Evolutionary conservation across 2,888 invertebrate genomes (phyloP).

Genomic region (Helicoverpa assulta): DNA sequence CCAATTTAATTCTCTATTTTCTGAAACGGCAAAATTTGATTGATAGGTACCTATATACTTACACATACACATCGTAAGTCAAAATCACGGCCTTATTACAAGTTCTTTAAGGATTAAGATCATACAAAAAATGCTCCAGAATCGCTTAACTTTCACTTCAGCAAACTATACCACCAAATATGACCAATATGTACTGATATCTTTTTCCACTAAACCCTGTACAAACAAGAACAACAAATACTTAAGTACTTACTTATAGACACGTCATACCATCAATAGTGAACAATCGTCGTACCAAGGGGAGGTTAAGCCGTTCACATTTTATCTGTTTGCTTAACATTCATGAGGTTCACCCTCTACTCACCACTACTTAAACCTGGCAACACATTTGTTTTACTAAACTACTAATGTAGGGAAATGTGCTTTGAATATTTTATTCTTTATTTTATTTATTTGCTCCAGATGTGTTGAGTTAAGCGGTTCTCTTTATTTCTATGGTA

Average conservation of each 20-base stretch:
- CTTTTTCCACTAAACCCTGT: neutral
- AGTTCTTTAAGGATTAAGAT: too few relatives aligned
- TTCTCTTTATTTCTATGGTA: constrained; percentile 18
- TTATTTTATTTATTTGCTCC: constrained; percentile 53
- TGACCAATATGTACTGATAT: neutral
- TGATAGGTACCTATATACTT: too few relatives aligned
- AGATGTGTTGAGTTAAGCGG: constrained; percentile 32
- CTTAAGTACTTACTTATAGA: constrained; percentile 22
- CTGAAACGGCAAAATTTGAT: too few relatives aligned
- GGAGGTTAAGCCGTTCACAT: constrained; percentile 68
- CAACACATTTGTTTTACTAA: constrained; percentile 61
- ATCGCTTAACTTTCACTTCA: too few relatives aligned
- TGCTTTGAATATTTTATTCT: constrained; percentile 48
- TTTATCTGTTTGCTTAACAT: constrained; percentile 78
- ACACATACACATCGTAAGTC: too few relatives aligned
- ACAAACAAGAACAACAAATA: constrained; percentile 18
- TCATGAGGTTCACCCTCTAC: constrained; percentile 71
- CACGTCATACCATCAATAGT: constrained; percentile 60
- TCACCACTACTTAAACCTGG: constrained; percentile 32
- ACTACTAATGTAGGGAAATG: constrained; percentile 50
- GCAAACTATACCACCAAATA: neutral
- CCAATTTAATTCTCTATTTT: too few relatives aligned
- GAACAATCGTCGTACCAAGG: constrained; percentile 62
- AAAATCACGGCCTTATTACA: too few relatives aligned
- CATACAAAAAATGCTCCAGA: too few relatives aligned